Evolutionary conservation across 1,140 invertebrate species (phyloP).

Genomic region (Brachionus angularis): DNA sequence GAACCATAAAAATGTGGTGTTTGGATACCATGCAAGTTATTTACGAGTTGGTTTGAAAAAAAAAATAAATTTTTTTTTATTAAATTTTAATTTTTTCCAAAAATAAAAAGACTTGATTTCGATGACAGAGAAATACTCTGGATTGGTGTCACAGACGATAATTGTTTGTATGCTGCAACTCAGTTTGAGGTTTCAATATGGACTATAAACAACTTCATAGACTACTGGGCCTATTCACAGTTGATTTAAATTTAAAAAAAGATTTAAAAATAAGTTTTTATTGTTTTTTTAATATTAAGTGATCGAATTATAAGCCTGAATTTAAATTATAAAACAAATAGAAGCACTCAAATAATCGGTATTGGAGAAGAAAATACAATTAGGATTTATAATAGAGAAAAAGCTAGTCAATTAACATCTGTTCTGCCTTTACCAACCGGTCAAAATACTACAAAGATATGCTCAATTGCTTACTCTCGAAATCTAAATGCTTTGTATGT

Average conservation of each 20-base stretch:
- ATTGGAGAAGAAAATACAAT: constrained; percentile 23
- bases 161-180: constrained; percentile 52
- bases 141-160: constrained; percentile 57
- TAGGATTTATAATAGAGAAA: constrained; percentile 2
- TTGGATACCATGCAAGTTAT: constrained; percentile 54
- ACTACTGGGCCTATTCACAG: constrained; percentile 52
- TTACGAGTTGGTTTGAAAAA: constrained; percentile 50
- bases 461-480: constrained; percentile 53
- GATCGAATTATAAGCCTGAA: not conserved
- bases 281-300: not conserved
- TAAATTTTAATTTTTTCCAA: not conserved
- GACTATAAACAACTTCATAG: constrained; percentile 52
- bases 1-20: constrained; percentile 55
- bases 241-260: not conserved
- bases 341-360: not conserved
- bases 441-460: constrained; percentile 50
- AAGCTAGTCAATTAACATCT: constrained; percentile 44
- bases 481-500: constrained; percentile 53
- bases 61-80: not conserved
- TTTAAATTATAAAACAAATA: not conserved
- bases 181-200: constrained; percentile 51
- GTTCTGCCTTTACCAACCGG: constrained; percentile 55
- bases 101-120: constrained; percentile 6
- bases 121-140: constrained; percentile 51
- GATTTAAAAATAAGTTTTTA: not conserved